These are phyloP conservation scores for Strix uralensis DNA, from an alignment of 2,113 vertebrate genomes.

Conservation along the genomic window DNA sequence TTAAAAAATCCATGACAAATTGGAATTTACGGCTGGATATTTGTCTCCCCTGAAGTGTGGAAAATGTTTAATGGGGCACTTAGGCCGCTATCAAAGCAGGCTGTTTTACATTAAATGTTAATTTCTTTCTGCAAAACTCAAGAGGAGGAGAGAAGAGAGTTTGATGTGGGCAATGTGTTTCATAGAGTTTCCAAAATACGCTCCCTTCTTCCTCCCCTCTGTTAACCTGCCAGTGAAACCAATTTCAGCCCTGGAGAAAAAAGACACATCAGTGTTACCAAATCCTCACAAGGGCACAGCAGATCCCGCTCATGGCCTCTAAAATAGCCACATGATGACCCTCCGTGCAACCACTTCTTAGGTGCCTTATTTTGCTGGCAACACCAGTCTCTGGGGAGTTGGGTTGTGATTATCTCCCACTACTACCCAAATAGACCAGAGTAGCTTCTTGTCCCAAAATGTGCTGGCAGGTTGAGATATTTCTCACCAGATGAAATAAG, in stretches of 20 bases:
- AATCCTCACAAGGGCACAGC: not conserved
- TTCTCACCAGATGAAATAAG: not conserved
- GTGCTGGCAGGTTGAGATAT: not conserved
- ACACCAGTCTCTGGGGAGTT: not conserved
- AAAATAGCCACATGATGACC: not conserved
- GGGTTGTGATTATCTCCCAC: not conserved
- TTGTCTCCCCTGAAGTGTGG: conserved; percentile 1
- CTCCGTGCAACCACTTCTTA: not conserved
- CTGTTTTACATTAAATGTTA: conserved; percentile 17
- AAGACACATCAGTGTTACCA: not conserved
- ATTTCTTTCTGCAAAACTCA: conserved; percentile 1
- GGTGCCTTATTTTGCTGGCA: not conserved
- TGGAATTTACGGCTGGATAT: not conserved
- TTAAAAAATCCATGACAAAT: conserved; percentile 11
- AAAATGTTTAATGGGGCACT: not conserved
- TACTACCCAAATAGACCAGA: not conserved
- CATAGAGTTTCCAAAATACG: not conserved
- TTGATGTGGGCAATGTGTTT: not conserved
- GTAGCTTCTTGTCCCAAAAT: not conserved
- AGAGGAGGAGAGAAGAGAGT: not conserved
- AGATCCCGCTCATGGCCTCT: not conserved
- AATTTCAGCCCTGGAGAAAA: not conserved
- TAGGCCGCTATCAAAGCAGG: not conserved
- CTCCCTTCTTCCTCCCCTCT: not conserved
- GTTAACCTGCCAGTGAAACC: not conserved